phyloP scores from a whole-genome alignment of 2,113 vertebrate species.

The Monarcha castaneiventris region DNA sequence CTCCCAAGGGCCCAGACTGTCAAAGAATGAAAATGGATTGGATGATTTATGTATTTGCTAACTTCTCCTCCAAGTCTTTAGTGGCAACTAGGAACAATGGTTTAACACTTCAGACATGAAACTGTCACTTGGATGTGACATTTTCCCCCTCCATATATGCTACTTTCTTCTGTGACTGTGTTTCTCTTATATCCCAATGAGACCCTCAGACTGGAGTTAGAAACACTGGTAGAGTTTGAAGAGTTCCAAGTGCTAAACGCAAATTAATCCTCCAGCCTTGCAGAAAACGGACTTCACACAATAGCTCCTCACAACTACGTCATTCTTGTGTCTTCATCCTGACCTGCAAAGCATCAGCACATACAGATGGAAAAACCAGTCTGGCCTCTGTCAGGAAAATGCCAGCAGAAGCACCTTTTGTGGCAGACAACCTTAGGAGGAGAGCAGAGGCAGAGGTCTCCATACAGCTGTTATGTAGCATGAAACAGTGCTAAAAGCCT shows the following conservation, averaged over 20 bases:
- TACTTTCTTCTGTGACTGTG: not conserved
- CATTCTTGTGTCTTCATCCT: not conserved
- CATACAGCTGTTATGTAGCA: not conserved
- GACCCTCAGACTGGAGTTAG: not conserved
- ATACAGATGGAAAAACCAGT: not conserved
- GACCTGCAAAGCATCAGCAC: not conserved
- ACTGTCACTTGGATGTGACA: not conserved
- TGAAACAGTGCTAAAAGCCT: not conserved
- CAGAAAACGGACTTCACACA: not conserved
- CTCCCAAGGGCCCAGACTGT: not conserved
- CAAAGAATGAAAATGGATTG: constrained; percentile 29
- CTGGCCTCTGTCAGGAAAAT: not conserved
- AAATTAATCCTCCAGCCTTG: not conserved
- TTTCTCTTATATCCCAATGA: not conserved
- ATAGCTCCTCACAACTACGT: not conserved
- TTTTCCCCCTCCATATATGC: not conserved
- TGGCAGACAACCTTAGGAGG: not conserved
- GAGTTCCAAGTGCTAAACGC: not conserved
- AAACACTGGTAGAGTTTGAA: not conserved
- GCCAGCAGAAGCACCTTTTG: not conserved
- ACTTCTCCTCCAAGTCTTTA: constrained; percentile 3
- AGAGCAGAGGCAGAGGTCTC: not conserved
- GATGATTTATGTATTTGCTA: constrained; percentile 24
- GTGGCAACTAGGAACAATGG: not conserved
- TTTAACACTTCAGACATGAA: constrained; percentile 10